These are phyloP conservation scores for Dufourea novaeangliae DNA, from an alignment of 1,140 invertebrate genomes.

Conservation along the genomic window DNA sequence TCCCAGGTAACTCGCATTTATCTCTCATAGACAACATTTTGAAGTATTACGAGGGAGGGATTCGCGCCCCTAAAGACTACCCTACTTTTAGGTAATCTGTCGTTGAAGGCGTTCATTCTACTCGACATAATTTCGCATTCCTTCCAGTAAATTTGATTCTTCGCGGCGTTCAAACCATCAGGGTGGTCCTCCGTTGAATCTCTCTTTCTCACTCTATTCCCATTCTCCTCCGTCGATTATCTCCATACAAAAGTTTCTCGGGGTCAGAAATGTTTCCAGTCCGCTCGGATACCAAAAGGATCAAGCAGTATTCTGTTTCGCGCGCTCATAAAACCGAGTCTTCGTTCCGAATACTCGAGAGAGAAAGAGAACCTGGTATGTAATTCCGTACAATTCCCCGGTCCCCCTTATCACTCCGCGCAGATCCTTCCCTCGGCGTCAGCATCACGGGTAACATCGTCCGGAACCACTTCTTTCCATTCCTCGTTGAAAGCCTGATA, in stretches of 20 bases:
- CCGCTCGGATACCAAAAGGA: not conserved
- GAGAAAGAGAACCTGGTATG: too few relatives aligned
- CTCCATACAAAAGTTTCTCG: constrained; percentile 9
- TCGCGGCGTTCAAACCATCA: not conserved
- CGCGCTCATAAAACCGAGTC: constrained; percentile 37
- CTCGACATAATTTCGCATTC: not conserved
- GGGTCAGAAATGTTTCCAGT: constrained; percentile 19
- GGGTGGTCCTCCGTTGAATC: not conserved
- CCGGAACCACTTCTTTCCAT: constrained; percentile 14
- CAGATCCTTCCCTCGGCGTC: constrained; percentile 29
- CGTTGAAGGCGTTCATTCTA: not conserved
- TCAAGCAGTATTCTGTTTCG: constrained; percentile 7
- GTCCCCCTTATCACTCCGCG: constrained; percentile 31
- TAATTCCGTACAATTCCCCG: constrained; percentile 42
- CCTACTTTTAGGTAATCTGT: not conserved
- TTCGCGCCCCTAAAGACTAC: not conserved
- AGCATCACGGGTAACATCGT: constrained; percentile 8
- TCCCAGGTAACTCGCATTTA: not conserved
- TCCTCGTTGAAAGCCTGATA: constrained; percentile 25
- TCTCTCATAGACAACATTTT: not conserved
- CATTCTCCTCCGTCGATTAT: constrained; percentile 14
- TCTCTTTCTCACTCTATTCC: constrained; percentile 1
- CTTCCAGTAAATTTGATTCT: not conserved
- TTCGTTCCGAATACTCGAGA: constrained; percentile 34
- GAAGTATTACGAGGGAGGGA: not conserved